Percentiles rank a stretch among this genome's conserved stretches.
Conservation (phyloP, 2,888 invertebrate genomes). For the Gymnoscelis rufifasciata region DNA sequence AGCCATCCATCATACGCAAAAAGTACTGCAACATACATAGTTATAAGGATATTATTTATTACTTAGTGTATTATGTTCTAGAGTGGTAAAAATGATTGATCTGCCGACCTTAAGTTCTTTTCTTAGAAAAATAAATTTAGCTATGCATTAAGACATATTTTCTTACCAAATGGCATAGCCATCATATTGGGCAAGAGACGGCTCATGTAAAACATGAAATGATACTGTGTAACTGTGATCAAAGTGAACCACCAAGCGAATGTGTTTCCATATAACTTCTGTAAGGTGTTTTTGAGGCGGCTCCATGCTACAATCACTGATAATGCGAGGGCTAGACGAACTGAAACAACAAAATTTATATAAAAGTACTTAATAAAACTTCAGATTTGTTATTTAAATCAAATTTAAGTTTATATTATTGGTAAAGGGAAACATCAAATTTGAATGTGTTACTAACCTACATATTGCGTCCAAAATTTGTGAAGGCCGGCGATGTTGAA, state of each 20-base stretch:
- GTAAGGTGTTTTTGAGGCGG: slow-evolving; percentile 85
- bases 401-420: too few relatives aligned
- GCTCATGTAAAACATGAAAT: slow-evolving; percentile 98
- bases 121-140: too few relatives aligned
- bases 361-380: too few relatives aligned
- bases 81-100: too few relatives aligned
- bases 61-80: too few relatives aligned
- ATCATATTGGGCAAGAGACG: slow-evolving; percentile 97
- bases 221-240: slow-evolving; percentile 95
- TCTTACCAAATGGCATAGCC: slow-evolving; percentile 91
- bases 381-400: too few relatives aligned
- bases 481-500: slow-evolving; percentile 83
- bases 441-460: slow-evolving; percentile 88
- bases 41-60: too few relatives aligned
- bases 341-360: slow-evolving; percentile 75
- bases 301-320: slow-evolving; percentile 87
- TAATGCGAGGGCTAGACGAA: slow-evolving; percentile 87
- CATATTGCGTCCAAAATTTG: slow-evolving; percentile 93
- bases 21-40: slow-evolving; percentile 87
- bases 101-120: too few relatives aligned
- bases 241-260: slow-evolving; percentile 90
- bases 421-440: too few relatives aligned
- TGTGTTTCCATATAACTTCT: slow-evolving; percentile 86
- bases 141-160: background rate
- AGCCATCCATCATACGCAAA: slow-evolving; percentile 92